Evolutionary conservation across 2,888 invertebrate species (phyloP).

Genomic region (Physocephala rufipes): DNA sequence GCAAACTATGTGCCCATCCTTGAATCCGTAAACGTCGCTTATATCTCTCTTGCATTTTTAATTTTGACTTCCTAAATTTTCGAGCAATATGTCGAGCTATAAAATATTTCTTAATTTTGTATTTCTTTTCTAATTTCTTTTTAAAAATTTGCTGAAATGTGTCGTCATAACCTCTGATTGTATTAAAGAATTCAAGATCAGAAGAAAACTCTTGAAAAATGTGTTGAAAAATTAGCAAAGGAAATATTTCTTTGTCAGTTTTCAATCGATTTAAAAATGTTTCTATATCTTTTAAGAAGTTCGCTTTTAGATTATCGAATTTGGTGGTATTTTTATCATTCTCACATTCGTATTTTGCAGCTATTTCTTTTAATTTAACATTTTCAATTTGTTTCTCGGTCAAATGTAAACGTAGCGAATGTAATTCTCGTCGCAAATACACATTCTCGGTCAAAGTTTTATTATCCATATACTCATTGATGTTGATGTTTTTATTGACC

Average conservation of each 20-base stretch:
- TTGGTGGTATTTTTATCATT: slow-evolving; percentile 30
- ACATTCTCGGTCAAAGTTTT: slow-evolving; percentile 41
- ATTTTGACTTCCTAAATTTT: slow-evolving; percentile 47
- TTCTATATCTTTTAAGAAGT: slow-evolving; percentile 38
- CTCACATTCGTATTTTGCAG: slow-evolving; percentile 43
- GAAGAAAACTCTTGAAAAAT: slow-evolving; percentile 41
- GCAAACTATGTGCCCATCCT: slow-evolving; percentile 46
- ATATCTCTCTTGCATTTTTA: slow-evolving; percentile 45
- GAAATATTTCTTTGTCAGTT: slow-evolving; percentile 11
- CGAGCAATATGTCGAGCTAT: slow-evolving; percentile 42
- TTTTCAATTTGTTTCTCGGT: slow-evolving; percentile 48
- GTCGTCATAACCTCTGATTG: slow-evolving; percentile 45
- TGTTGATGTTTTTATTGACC: neutral
- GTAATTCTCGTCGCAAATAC: slow-evolving; percentile 43
- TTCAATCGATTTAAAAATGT: slow-evolving; percentile 36
- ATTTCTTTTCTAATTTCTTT: slow-evolving; percentile 39
- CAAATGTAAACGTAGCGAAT: slow-evolving; percentile 44
- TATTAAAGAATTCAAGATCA: slow-evolving; percentile 38
- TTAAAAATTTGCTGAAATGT: slow-evolving; percentile 45
- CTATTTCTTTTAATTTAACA: slow-evolving; percentile 44
- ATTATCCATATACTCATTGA: slow-evolving; percentile 39
- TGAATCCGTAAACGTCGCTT: slow-evolving; percentile 46
- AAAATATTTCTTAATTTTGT: slow-evolving; percentile 35
- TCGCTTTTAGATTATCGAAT: slow-evolving; percentile 36
- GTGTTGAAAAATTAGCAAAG: slow-evolving; percentile 42